Evolutionary conservation across 1,140 invertebrate species (phyloP), one percentile per base, ranked within the genome.

Genomic region (Drosophila repletoides): DNA sequence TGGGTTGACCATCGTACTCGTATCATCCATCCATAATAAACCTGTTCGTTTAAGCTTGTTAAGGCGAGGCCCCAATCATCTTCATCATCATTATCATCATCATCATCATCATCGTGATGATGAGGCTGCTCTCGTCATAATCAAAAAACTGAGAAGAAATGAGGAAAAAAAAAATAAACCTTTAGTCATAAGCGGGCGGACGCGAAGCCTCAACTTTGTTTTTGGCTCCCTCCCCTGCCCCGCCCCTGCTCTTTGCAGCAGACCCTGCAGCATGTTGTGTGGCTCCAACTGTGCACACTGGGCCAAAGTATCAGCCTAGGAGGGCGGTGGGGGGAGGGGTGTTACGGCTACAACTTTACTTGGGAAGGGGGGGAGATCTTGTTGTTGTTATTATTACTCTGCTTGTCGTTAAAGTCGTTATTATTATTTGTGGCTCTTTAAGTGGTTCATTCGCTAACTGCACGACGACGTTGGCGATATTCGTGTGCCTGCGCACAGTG

Each of bases 371-470:
- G 69, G 43, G 49, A 33, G 58, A 68, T 58, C 68, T 76, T 51
- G 70, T 63, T 81, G 73, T 64, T 81, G 77, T 76, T 68, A 48
- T 49, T 66, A 40, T 59, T 83, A 75, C 46, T 67, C 46, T 61
- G 56, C 74, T 83, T 83, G 80, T 84, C 80, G 80, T 84, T 84
- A 86, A 86, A 84, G 80, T 84, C 75, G 80, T 84, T 84, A 86
- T 86, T 84, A 84, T 84, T 84, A 84, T 84, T 84, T 84, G 80
- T 84, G 80, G 80, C 80, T 86, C 80, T 84, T 84, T 84, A 84
- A 84, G 80, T 84, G 80, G 80, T 80, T 80, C 80, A 84, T 86
- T 84, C 80, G 80, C 80, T 84, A 86, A 84, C 80, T 84, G 79
- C 79, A 84, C 79, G 79, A 86, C 71, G 80, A 79, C 67, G 70